Base-by-base conservation (phyloP, 1,140 invertebrate species). In the Bombus pyrosoma region DNA sequence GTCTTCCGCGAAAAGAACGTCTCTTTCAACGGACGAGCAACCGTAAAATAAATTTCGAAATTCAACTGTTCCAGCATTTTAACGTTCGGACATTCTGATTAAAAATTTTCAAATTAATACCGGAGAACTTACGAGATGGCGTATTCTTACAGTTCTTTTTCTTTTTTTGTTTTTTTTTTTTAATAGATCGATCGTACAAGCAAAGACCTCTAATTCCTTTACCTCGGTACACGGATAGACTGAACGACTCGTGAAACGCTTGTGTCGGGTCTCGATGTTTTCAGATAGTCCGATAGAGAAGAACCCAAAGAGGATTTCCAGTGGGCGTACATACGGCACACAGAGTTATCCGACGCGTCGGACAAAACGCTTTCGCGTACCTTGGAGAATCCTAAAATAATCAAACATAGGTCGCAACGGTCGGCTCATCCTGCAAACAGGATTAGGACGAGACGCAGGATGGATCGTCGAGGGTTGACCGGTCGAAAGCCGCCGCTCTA, bases 381-480 rank as follows among this genome's bases (percentile, higher is more conserved):
- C 57, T 74, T 28, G 43, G 78, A 13, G 75, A 85, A 81, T 85
- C 62, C 59, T 75, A 81, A 85, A 85, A 75, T 85, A 85, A 85
- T 85, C 84, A 85, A 85, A 85, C 84, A 85, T 59, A 43, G 71
- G 41, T 41, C 22, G 59, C 69, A 73, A 74, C 41, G 83, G 78
- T 57, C 47, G 25, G 53, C 47, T 71, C 37, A 64, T 86, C 73
- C 85, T 32, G 81, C 81, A 86, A 86, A 86, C 85, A 86, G 85
- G 85, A 86, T 86, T 86, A 86, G 85, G 80, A 77, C 62, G 80
- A 81, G 47, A 47, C 37, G 59, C 73, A 28, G 73, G 41, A 41
- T 37, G 79, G 79, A 71, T 57, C 34, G n/a, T 4, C 10, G 15
- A 47, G 66, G 28, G 28, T 34, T 9, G 22, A 37, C 62, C 59